Base-by-base conservation (phyloP, 2,888 invertebrate genomes). In the Omphaloscelis lunosa region DNA sequence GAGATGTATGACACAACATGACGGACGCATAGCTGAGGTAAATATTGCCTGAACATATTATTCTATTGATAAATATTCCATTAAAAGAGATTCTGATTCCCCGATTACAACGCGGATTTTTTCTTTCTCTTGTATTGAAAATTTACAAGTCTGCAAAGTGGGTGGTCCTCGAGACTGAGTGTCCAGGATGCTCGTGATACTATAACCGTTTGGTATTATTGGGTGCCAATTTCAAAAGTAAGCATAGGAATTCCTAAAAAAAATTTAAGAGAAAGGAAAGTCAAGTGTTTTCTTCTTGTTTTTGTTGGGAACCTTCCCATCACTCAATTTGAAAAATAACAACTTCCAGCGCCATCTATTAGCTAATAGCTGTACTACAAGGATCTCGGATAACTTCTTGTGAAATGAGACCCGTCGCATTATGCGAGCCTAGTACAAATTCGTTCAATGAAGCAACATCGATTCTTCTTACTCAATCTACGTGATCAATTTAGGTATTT, bases 401-500 rank as follows among this genome's bases (percentile, higher is more conserved):
- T 17, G 53, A 29, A 20, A 61, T 34, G 11, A 81, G 29, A 72
- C 82, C 75, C 77, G 70, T 45, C 61, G n/a, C 53, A 48, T 84
- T 76, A 90, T 94, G 87, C n/a, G 70, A 68, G 53, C 93, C 90
- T 93, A 80, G 94, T 94, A 92, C 58, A 89, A 92, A 91, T 90
- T 91, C 90, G 92, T 93, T 91, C 91, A 93, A 93, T 92, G 93
- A 94, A 92, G 92, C 91, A 92, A 92, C 91, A 93, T 92, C 90
- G 91, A 89, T 89, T 90, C 88, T 77, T 87, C 82, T 87, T 85
- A 78, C 79, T 80, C 80, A 79, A 82, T 75, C 75, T 41, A 66
- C 20, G 56, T 75, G 77, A 82, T 81, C 69, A 72, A 67, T 34
- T 34, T 83, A 69, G n/a, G n/a, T 56, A 20, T 62, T 70, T 79